Percentiles rank a stretch among this genome's conserved stretches.
Conservation (phyloP, 2,888 invertebrate genomes). For the Trichogramma dendrolimi region DNA sequence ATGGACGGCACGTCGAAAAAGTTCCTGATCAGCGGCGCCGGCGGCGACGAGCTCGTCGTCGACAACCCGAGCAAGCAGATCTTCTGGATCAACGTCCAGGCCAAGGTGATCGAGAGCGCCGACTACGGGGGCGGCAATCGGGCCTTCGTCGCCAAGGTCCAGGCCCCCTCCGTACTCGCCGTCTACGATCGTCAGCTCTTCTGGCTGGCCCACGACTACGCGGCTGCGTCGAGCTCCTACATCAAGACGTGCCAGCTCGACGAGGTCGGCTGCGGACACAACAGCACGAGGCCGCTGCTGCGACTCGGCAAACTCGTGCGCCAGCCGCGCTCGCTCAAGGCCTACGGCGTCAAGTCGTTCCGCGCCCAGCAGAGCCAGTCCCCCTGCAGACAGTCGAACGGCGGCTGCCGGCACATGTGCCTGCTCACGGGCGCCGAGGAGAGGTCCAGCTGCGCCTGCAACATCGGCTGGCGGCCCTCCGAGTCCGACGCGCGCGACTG, state of each 20-base stretch:
- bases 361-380: not conserved
- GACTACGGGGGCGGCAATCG: slow-evolving; percentile 7
- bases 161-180: not conserved
- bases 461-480: not conserved
- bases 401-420: slow-evolving; percentile 6
- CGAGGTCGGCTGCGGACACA: not conserved
- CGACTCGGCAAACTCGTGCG: not conserved
- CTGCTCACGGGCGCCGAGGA: not conserved
- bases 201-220: not conserved
- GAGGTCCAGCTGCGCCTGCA: not conserved
- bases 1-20: slow-evolving; percentile 11
- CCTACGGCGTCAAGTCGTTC: not conserved
- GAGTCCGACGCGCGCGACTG: too few relatives aligned
- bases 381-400: not conserved
- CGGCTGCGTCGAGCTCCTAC: too few relatives aligned
- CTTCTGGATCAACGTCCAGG: slow-evolving; percentile 5
- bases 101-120: slow-evolving; percentile 2
- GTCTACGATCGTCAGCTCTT: slow-evolving; percentile 2
- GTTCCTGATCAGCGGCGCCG: not conserved
- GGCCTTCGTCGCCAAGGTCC: not conserved
- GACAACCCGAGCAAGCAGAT: not conserved
- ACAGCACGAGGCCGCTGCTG: not conserved
- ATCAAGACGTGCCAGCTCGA: not conserved
- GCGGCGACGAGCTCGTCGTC: not conserved
- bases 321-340: not conserved